phyloP scores from a whole-genome alignment of 1,140 invertebrate species.

The Notospermus geniculatus region DNA sequence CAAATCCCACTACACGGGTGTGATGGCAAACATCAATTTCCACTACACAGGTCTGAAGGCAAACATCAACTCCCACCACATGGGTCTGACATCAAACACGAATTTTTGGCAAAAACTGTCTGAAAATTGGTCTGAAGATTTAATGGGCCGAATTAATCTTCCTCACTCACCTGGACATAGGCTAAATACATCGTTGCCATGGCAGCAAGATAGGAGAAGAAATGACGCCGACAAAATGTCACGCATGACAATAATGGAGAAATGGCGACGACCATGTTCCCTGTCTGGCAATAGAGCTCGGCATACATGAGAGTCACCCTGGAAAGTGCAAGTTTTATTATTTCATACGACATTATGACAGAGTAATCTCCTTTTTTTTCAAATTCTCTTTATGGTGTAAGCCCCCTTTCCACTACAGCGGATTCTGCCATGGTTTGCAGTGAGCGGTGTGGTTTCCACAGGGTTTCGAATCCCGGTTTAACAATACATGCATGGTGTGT shows the following conservation, averaged over 20 bases:
- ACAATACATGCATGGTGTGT: too few relatives aligned
- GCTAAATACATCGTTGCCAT: constrained; percentile 76
- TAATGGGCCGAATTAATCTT: background rate
- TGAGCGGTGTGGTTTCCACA: too few relatives aligned
- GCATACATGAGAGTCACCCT: constrained; percentile 70
- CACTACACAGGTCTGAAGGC: too few relatives aligned
- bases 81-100: background rate
- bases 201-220: constrained; percentile 72
- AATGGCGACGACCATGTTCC: constrained; percentile 60
- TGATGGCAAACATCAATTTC: too few relatives aligned
- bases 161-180: constrained; percentile 62
- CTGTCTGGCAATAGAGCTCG: constrained; percentile 66
- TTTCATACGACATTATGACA: too few relatives aligned
- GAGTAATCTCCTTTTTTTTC: too few relatives aligned
- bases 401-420: too few relatives aligned
- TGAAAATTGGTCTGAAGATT: background rate
- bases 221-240: constrained; percentile 67
- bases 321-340: constrained; percentile 43
- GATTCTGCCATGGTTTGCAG: too few relatives aligned
- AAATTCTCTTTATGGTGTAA: too few relatives aligned
- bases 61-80: too few relatives aligned
- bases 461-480: too few relatives aligned
- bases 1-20: too few relatives aligned
- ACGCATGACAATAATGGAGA: constrained; percentile 69
- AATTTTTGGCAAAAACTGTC: background rate